phyloP scores from a whole-genome alignment of 1,140 invertebrate species.

The Megalonaias nervosa region DNA sequence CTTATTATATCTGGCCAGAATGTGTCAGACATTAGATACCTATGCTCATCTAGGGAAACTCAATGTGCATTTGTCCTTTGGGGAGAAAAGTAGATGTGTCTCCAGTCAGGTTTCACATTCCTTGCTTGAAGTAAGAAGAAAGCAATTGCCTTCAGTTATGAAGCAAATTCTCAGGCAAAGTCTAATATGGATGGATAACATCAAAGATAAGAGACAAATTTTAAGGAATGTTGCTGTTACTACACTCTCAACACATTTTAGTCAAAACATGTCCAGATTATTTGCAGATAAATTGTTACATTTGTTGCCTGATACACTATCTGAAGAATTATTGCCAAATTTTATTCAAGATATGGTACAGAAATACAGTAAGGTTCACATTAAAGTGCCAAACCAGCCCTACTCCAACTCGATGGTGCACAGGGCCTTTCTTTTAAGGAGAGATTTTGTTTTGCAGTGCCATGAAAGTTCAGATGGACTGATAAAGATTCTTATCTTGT shows the following conservation, averaged over 20 bases:
- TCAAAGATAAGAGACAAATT: neutral
- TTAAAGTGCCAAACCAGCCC: slow-evolving; percentile 17
- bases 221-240: slow-evolving; percentile 6
- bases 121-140: neutral
- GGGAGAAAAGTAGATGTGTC: neutral
- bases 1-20: slow-evolving; percentile 42
- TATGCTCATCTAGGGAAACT: slow-evolving; percentile 10
- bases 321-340: neutral
- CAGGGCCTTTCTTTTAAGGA: slow-evolving; percentile 2
- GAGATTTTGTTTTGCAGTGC: neutral
- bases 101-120: neutral
- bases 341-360: slow-evolving; percentile 4
- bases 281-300: slow-evolving; percentile 8
- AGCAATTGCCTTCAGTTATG: neutral
- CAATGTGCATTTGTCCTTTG: neutral
- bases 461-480: neutral
- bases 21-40: slow-evolving; percentile 31
- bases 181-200: neutral
- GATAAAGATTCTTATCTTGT: slow-evolving; percentile 1
- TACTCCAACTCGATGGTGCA: slow-evolving; percentile 6
- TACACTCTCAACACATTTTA: slow-evolving; percentile 17
- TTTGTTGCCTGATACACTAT: neutral
- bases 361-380: slow-evolving; percentile 1
- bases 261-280: neutral
- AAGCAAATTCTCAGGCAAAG: neutral